phyloP scores from a whole-genome alignment of 2,797 vertebrate species.

The Coendou prehensilis region DNA sequence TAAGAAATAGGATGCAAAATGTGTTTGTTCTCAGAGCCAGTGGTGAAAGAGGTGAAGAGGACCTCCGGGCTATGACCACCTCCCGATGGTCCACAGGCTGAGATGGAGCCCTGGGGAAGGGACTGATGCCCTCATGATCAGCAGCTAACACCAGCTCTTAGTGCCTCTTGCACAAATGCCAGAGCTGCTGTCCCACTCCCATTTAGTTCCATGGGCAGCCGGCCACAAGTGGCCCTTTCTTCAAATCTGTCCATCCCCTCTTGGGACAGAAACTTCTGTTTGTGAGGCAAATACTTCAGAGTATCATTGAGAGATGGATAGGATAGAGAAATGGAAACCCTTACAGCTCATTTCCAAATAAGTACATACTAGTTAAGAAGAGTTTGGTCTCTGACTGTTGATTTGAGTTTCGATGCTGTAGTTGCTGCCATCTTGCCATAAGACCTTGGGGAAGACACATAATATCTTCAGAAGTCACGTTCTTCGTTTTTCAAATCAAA shows the following conservation, averaged over 20 bases:
- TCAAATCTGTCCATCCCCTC: background rate
- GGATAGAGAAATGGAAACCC: background rate
- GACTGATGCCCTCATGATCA: too few relatives aligned
- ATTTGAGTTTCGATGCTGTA: background rate
- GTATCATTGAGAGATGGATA: background rate
- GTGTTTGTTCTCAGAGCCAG: background rate
- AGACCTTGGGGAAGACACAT: background rate
- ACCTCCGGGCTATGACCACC: background rate
- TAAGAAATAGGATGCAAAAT: background rate
- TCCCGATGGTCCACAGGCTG: background rate
- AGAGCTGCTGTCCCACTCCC: fast-evolving
- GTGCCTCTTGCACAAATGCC: background rate
- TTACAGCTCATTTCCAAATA: background rate
- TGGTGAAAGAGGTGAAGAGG: background rate
- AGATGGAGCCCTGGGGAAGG: background rate
- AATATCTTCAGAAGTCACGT: background rate
- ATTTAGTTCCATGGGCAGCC: background rate
- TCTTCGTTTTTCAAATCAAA: background rate
- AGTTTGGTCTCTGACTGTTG: background rate
- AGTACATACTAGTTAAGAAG: background rate
- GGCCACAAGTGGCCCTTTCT: background rate
- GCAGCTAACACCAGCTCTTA: background rate
- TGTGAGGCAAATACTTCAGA: background rate
- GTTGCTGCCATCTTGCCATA: background rate
- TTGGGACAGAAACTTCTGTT: background rate